phyloP scores from a whole-genome alignment of 2,888 invertebrate species.

The Rotaria sp. region DNA sequence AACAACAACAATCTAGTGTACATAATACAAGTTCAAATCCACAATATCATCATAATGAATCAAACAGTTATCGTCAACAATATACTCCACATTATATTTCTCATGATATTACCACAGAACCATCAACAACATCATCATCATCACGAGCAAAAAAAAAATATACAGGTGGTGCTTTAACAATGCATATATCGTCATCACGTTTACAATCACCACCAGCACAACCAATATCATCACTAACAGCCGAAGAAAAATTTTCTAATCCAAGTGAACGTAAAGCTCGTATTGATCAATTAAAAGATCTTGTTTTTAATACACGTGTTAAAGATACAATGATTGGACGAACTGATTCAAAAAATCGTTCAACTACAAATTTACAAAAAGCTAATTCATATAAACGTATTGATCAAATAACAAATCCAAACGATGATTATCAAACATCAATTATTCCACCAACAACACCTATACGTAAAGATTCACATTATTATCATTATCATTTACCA shows the following conservation, averaged over 20 bases:
- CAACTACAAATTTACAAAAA: constrained; percentile 15
- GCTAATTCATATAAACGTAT: constrained; percentile 16
- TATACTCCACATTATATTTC: constrained; percentile 9
- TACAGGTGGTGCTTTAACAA: not conserved
- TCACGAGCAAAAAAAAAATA: constrained; percentile 7
- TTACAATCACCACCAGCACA: not conserved
- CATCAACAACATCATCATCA: not conserved
- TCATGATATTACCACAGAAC: not conserved
- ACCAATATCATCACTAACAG: not conserved
- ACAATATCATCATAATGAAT: not conserved
- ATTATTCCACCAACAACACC: not conserved
- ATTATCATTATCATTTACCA: constrained; percentile 14
- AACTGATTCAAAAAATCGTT: constrained; percentile 25
- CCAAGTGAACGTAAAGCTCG: constrained; percentile 29
- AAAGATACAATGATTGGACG: constrained; percentile 26
- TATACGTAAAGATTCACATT: constrained; percentile 23
- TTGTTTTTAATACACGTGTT: constrained; percentile 22
- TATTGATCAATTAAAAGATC: constrained; percentile 30
- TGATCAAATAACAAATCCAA: constrained; percentile 15
- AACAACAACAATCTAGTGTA: not conserved
- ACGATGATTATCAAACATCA: not conserved
- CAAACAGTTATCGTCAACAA: not conserved
- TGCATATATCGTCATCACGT: not conserved
- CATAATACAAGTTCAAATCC: not conserved
- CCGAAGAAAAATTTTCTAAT: constrained; percentile 11